Conservation (phyloP, 1,140 invertebrate genomes). For the Acromyrmex heyeri region DNA sequence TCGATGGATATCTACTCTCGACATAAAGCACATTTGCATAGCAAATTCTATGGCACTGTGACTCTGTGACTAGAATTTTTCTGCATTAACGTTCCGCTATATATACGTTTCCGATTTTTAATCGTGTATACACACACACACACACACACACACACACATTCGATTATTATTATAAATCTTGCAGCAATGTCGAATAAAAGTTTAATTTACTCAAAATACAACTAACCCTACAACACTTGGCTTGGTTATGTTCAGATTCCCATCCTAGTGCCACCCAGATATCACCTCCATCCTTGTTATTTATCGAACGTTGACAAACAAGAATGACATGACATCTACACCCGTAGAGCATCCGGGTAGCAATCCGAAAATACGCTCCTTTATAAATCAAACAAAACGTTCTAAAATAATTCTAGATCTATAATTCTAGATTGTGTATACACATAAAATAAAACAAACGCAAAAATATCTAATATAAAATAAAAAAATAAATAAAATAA, state of each 20-base stretch:
- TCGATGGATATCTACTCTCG: neutral
- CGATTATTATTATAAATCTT: neutral
- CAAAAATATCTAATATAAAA: neutral
- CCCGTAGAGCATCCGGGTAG: too few relatives aligned
- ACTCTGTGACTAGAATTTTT: slow-evolving; percentile 28
- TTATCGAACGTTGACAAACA: too few relatives aligned
- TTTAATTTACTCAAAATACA: neutral
- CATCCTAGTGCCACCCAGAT: too few relatives aligned
- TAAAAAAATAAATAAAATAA: neutral
- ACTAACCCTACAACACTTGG: neutral
- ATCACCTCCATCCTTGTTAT: too few relatives aligned
- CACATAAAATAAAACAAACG: neutral
- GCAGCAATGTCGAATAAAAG: neutral
- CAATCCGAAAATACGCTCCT: too few relatives aligned
- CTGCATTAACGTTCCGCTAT: slow-evolving; percentile 5
- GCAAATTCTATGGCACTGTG: neutral
- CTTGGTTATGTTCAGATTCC: too few relatives aligned
- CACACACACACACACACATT: too few relatives aligned
- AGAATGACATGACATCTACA: too few relatives aligned
- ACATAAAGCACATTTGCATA: slow-evolving; percentile 46
- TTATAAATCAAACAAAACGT: neutral
- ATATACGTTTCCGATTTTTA: neutral
- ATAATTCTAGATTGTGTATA: neutral
- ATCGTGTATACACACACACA: too few relatives aligned
- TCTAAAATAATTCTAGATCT: neutral